Evolutionary conservation across 2,113 vertebrate genomes (phyloP), one percentile per base, ranked within the genome.

Genomic region (Piprites chloris): DNA sequence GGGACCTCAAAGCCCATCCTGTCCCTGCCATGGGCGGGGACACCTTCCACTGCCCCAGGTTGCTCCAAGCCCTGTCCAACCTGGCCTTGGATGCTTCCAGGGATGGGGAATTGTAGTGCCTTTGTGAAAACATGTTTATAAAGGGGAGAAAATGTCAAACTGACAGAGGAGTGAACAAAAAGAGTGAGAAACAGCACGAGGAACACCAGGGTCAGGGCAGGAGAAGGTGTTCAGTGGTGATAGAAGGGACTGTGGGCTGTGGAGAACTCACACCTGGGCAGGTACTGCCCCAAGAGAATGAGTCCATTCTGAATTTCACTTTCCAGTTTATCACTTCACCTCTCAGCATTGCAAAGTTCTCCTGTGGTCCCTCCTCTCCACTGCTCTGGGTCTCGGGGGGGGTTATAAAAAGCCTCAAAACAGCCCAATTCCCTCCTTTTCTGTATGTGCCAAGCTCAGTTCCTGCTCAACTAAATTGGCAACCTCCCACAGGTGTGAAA

Each of bases 1-100:
- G 33, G 12, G 20, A 30, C 49, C 72, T 3, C 0, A 37, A 0
- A 58, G 1, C 7, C 1, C 65, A 4, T 0, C 49, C 56, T 9
- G 14, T 1, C 56, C 58, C 67, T 22, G 42, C 67, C 32, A 7
- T 15, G 76, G 24, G 49, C 66, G 68, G 62, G 72, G 72, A 42
- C 62, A 13, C 32, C 35, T 67, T 1, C 32, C 83, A 10, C 21
- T 16, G 18, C 10, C 47, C 39, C 68, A 44, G 65, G 44, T 1
- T 71, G 66, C 44, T 58, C 66, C 53, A 12, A 46, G 18, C 24
- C 41, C 72, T 18, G 6, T 47, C 80, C 39, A 52, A 0, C 39
- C 59, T 65, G 69, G 23, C 69, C 71, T 58, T 0, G 83, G 49
- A 1, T 42, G 30, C 50, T 85, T 7, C 28, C 71, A 41, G 59